Percentiles rank a stretch among this genome's conserved stretches.
phyloP scores from a whole-genome alignment of 2,888 invertebrate genomes.

The Drosophila dives region DNA sequence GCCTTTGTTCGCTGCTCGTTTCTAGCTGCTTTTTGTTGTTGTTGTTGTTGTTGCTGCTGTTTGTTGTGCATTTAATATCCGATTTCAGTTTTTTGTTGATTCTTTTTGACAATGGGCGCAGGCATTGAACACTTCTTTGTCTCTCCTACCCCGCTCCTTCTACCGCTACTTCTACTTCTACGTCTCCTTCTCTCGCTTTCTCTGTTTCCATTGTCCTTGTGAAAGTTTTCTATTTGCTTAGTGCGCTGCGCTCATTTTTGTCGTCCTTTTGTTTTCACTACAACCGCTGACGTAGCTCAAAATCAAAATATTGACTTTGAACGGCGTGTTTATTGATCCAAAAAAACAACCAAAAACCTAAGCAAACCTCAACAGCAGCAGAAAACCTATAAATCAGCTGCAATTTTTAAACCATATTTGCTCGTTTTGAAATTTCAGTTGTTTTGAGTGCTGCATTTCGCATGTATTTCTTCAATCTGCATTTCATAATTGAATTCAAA shows the following conservation, averaged over 20 bases:
- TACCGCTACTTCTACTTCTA: neutral
- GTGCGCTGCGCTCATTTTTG: slow-evolving; percentile 47
- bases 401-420: slow-evolving; percentile 21
- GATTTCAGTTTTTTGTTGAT: slow-evolving; percentile 76
- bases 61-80: slow-evolving; percentile 78
- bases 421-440: slow-evolving; percentile 9
- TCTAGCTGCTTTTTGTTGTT: slow-evolving; percentile 31
- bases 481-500: slow-evolving; percentile 80
- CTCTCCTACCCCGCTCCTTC: neutral
- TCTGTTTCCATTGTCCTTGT: slow-evolving; percentile 40
- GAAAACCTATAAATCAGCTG: slow-evolving; percentile 10
- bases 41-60: slow-evolving; percentile 48
- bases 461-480: slow-evolving; percentile 39
- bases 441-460: slow-evolving; percentile 14
- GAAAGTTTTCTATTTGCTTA: slow-evolving; percentile 72
- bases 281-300: slow-evolving; percentile 34
- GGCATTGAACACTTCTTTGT: slow-evolving; percentile 60
- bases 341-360: slow-evolving; percentile 5
- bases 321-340: slow-evolving; percentile 71
- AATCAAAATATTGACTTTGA: slow-evolving; percentile 77
- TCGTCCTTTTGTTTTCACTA: slow-evolving; percentile 59
- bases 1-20: slow-evolving; percentile 49
- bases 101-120: slow-evolving; percentile 77
- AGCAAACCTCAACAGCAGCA: slow-evolving; percentile 4
- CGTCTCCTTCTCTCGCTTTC: neutral